Evolutionary conservation across 2,113 vertebrate genomes (phyloP), one percentile per base, ranked within the genome.

Genomic region (Psittacula cyanocephala): DNA sequence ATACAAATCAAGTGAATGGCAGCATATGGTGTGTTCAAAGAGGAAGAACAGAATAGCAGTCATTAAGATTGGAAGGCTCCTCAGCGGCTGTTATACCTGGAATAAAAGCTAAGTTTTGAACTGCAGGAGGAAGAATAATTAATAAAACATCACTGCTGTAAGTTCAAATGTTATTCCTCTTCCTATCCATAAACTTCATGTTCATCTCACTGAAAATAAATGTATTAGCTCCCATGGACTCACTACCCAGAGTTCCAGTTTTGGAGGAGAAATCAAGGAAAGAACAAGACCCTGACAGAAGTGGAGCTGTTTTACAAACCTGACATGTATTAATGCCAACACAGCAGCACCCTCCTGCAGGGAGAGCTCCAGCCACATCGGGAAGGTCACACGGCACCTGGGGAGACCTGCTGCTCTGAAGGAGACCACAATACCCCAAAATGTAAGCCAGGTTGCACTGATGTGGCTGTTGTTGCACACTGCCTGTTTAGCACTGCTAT

Each of bases 401-500:
- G 9, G 20, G 15, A 76, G 49, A n/a, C 15, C 27, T 24, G 81
- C 35, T 20, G 50, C 20, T 50, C 50, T 22, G 13, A 20, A 20
- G n/a, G 33, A 41, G 41, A 49, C 24, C 41, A 5, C 60, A 31
- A 1, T 13, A 11, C 39, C 68, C 35, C 22, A 28, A 14, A 25
- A 15, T 0, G 7, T 2, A n/a, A 31, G 27, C 44, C 47, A 12
- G 20, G 29, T 3, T 18, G 35, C 37, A 17, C 9, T 5, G 7
- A 16, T 7, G 35, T 3, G 29, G 24, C 33, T 16, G 37, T 1
- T 28, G n/a, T 10, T 43, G 52, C 2, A 2, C 8, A 2, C 35
- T 7, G 13, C 24, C 41, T 33, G 11, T 13, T 63, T 11, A 33
- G 17, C 55, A 12, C 35, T 17, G 49, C 63, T 24, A 4, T 16